Percentiles rank a stretch among this genome's conserved stretches.
Evolutionary conservation across 1,140 invertebrate genomes (phyloP).

Genomic region (Papilio helenus): DNA sequence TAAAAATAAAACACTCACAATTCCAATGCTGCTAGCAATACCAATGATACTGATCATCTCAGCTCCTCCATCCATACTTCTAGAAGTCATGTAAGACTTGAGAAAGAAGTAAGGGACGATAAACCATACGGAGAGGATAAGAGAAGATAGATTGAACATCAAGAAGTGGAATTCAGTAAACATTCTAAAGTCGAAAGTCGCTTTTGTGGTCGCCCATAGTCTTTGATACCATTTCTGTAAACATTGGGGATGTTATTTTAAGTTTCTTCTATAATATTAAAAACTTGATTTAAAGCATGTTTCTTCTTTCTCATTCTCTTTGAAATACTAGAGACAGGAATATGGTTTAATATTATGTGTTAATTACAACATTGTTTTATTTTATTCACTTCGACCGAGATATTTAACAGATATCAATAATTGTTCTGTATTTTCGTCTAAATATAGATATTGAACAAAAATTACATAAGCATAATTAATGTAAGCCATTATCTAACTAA

Average conservation of each 20-base stretch:
- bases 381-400: no score
- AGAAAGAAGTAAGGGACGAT: constrained; percentile 77
- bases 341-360: no score
- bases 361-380: no score
- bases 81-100: constrained; percentile 67
- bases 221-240: constrained; percentile 89
- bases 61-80: constrained; percentile 59
- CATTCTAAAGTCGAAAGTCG: constrained; percentile 90
- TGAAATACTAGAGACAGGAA: background rate
- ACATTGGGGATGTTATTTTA: constrained; percentile 41
- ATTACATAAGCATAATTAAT: no score
- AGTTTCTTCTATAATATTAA: background rate
- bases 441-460: no score
- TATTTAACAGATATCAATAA: no score
- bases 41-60: constrained; percentile 72
- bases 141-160: constrained; percentile 91
- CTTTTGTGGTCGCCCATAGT: constrained; percentile 86
- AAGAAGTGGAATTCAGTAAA: constrained; percentile 91
- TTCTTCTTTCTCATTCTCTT: background rate
- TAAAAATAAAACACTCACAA: constrained; percentile 63
- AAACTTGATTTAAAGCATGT: background rate
- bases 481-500: no score
- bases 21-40: constrained; percentile 69
- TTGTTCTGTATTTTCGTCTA: no score
- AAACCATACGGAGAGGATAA: constrained; percentile 92